phyloP scores from a whole-genome alignment of 1,140 invertebrate species.

The Pseudomyrmex flavicornis region DNA sequence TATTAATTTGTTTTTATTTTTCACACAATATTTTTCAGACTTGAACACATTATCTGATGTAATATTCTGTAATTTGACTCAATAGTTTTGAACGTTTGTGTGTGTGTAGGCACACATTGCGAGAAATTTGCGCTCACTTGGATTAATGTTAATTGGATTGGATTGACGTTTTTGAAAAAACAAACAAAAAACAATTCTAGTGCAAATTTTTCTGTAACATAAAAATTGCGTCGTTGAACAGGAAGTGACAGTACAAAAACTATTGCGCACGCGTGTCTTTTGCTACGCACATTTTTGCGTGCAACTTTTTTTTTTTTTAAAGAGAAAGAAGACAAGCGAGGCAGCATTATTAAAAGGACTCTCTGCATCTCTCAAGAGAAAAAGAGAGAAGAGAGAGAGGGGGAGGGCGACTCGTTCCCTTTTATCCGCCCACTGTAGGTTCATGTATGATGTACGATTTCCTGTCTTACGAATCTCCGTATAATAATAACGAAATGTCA shows the following conservation, averaged over 20 bases:
- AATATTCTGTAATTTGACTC: too few species aligned
- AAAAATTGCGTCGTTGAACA: background rate
- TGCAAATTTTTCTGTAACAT: too few species aligned
- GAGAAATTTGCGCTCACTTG: too few species aligned
- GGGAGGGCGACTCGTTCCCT: conserved; percentile 73
- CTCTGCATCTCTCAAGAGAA: background rate
- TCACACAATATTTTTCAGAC: too few species aligned
- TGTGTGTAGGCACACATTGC: too few species aligned
- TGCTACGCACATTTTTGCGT: conserved; percentile 10
- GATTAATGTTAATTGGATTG: too few species aligned
- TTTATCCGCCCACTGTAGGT: conserved; percentile 73
- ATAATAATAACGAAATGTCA: conserved; percentile 75
- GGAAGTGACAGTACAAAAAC: conserved; percentile 9
- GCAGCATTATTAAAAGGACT: conserved; percentile 33
- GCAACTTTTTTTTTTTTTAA: background rate
- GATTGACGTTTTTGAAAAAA: background rate
- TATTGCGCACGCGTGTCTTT: conserved; percentile 8
- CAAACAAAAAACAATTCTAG: background rate
- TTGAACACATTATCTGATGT: too few species aligned
- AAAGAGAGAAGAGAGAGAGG: conserved; percentile 38
- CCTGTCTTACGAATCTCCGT: conserved; percentile 70
- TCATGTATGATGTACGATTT: conserved; percentile 75
- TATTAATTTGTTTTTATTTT: too few species aligned
- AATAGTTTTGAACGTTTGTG: too few species aligned
- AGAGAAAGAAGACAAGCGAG: conserved; percentile 26